Evolutionary conservation across 2,113 vertebrate genomes (phyloP).

Genomic region (Ailurus styani): DNA sequence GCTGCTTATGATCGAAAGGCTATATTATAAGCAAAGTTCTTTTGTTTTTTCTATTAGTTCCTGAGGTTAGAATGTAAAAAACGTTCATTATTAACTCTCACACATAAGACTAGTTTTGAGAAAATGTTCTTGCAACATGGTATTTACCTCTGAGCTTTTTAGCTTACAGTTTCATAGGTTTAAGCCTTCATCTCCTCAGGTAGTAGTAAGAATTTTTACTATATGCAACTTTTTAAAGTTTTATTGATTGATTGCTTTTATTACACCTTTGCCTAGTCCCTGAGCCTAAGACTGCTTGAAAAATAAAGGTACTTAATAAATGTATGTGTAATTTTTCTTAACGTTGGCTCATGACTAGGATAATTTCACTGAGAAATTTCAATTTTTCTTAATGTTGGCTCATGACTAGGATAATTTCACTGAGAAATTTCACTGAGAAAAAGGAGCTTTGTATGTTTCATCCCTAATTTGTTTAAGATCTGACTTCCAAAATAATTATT

Average conservation of each 20-base stretch:
- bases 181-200: background rate
- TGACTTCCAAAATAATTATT: conserved; percentile 27
- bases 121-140: background rate
- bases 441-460: background rate
- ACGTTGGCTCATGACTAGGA: background rate
- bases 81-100: background rate
- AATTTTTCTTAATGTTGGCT: background rate
- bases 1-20: background rate
- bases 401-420: conserved; percentile 7
- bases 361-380: conserved; percentile 26
- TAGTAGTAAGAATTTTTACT: conserved; percentile 26
- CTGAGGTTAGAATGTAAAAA: background rate
- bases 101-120: background rate
- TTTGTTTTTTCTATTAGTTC: background rate
- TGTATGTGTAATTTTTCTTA: background rate
- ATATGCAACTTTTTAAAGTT: background rate
- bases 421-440: background rate
- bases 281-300: background rate
- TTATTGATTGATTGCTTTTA: background rate
- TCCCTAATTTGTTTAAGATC: background rate
- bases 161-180: background rate
- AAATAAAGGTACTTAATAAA: background rate
- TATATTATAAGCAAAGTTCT: background rate
- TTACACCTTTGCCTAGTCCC: background rate
- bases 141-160: background rate